Base-by-base conservation (phyloP, 2,888 invertebrate species). In the Zaprionus obscuricornis region DNA sequence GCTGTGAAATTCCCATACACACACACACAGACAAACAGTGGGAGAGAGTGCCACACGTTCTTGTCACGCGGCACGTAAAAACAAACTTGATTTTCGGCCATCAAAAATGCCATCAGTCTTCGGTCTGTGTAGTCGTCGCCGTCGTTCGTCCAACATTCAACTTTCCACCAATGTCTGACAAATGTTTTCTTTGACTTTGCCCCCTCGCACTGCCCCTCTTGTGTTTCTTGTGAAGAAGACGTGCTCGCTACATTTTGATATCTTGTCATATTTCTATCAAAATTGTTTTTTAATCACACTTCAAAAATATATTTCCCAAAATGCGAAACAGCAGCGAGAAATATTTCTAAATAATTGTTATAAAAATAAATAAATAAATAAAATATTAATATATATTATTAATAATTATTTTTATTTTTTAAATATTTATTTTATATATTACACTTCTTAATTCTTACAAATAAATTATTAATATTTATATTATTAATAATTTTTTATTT, bases 71-170 rank as follows among this genome's bases (percentile, higher is more conserved):
- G 65, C 85, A 78, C 83, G 81, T 81, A 83, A 85, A 84, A 76
- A 74, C 84, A 85, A 83, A 85, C 82, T 85, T 85, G 82, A 83
- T 83, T 85, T 76, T 81, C 77, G 82, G 66, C 84, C 82, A 83
- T 83, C 82, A 85, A 85, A 82, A 84, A 62, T 45, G 84, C 84
- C 82, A 83, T 83, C 74, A 70, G 85, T 83, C 82, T 83, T 81
- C 31, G 29, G n/a, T n/a, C n/a, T n/a, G n/a, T n/a, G n/a, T n/a
- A 36, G 16, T 43, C 42, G 27, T 24, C 7, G 14, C 17, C n/a
- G 20, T 42, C 13, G 18, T n/a, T 17, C 10, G 3, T 20, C 16
- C 34, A 7, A 2, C 26, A 2, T n/a, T n/a, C 8, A 6, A 3
- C 18, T 24, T 7, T 2, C 6, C 40, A 7, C 31, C 70, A 20